Conservation (phyloP, 2,797 vertebrate genomes). For the Rhinichthys osculus region DNA sequence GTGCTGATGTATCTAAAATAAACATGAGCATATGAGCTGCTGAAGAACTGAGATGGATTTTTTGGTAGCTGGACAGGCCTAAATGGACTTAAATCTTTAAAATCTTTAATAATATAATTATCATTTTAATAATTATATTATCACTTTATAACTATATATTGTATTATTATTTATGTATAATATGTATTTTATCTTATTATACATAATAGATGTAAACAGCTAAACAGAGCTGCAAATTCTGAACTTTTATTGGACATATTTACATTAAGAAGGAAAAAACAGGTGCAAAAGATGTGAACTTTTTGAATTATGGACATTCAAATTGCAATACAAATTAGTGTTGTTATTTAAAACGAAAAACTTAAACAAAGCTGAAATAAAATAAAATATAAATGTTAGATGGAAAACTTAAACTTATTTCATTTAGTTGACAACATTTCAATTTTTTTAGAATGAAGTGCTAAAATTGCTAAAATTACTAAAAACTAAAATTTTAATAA, state of each 20-base stretch:
- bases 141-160: too few species aligned
- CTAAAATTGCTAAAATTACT: not conserved
- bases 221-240: not conserved
- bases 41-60: not conserved
- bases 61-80: not conserved
- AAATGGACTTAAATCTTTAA: not conserved
- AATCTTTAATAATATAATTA: too few species aligned
- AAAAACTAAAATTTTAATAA: too few species aligned
- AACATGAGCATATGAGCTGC: not conserved
- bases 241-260: not conserved
- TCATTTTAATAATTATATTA: too few species aligned
- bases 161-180: not conserved
- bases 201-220: not conserved
- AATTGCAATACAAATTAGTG: not conserved
- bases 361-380: not conserved
- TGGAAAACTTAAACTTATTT: not conserved
- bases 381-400: not conserved
- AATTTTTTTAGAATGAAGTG: not conserved
- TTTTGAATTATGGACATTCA: not conserved
- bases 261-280: not conserved
- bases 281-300: not conserved
- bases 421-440: not conserved
- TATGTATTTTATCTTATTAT: not conserved
- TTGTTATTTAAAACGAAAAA: not conserved
- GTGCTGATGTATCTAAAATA: conserved; percentile 1